Evolutionary conservation across 1,140 invertebrate genomes (phyloP).

Genomic region (Callitettix versicolor): DNA sequence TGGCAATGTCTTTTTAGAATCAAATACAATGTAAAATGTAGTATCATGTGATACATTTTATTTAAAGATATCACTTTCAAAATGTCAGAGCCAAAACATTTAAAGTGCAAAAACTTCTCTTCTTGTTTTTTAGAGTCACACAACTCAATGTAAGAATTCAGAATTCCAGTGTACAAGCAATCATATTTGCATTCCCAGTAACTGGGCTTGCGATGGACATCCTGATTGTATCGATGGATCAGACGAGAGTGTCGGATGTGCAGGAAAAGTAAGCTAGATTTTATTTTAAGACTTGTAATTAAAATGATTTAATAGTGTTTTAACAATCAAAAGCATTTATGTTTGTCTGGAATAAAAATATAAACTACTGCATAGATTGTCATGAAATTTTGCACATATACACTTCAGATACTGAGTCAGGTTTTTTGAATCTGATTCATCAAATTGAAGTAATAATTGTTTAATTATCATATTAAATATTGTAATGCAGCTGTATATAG

Average conservation of each 20-base stretch:
- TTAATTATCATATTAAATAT: too few species aligned
- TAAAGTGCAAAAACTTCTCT: too few species aligned
- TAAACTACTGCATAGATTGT: too few species aligned
- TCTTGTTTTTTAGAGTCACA: neutral
- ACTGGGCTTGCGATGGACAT: slow-evolving; percentile 42
- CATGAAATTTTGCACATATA: too few species aligned
- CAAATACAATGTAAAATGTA: too few species aligned
- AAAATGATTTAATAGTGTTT: neutral
- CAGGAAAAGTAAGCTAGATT: neutral
- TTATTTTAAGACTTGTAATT: slow-evolving; percentile 6
- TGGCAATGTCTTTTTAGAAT: too few species aligned
- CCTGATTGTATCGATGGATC: slow-evolving; percentile 37
- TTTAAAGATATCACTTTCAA: neutral
- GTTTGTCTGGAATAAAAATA: too few species aligned
- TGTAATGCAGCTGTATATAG: too few species aligned
- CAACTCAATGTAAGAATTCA: neutral
- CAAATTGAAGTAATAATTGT: too few species aligned
- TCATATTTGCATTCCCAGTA: slow-evolving; percentile 37
- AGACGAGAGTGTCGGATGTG: slow-evolving; percentile 31
- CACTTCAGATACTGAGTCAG: too few species aligned
- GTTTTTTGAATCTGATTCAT: neutral
- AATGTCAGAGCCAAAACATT: neutral
- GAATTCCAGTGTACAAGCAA: slow-evolving; percentile 35
- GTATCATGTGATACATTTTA: neutral
- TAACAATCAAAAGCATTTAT: too few species aligned